A percentile compares a stretch with the other conserved stretches of the same genome.
Conservation (phyloP, 2,113 vertebrate species). For the Calidris pugnax region DNA sequence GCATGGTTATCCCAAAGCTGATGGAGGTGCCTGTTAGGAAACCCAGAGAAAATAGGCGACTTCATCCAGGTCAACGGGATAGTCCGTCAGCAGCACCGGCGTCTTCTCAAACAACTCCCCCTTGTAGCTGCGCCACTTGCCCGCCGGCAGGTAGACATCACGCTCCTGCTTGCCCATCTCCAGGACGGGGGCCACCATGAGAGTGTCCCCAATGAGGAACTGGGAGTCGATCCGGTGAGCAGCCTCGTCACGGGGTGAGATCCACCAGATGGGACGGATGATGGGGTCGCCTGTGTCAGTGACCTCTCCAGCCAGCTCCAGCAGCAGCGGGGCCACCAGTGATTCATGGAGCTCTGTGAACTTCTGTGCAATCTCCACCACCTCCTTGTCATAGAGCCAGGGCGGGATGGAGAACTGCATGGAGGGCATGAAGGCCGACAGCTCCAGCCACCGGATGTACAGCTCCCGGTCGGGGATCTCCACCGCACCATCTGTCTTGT, state of each 20-base stretch:
- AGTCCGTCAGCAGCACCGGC: slow-evolving; percentile 80
- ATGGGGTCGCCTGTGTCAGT: slow-evolving; percentile 91
- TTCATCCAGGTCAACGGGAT: slow-evolving; percentile 91
- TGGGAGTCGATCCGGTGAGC: slow-evolving; percentile 93
- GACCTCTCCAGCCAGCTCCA: slow-evolving; percentile 91
- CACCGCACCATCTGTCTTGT: background rate
- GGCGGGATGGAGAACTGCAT: slow-evolving; percentile 98
- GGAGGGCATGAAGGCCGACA: slow-evolving; percentile 92
- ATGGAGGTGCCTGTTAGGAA: background rate
- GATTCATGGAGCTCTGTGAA: slow-evolving; percentile 89
- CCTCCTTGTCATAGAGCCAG: slow-evolving; percentile 91
- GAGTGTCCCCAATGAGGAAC: slow-evolving; percentile 95
- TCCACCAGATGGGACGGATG: slow-evolving; percentile 94
- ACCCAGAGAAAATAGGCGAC: slow-evolving; percentile 91
- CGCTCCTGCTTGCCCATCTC: slow-evolving; percentile 93
- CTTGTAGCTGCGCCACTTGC: slow-evolving; percentile 95
- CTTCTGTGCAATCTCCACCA: slow-evolving; percentile 90
- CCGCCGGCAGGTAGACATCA: slow-evolving; percentile 91
- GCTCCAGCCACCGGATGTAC: background rate
- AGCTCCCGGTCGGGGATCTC: background rate
- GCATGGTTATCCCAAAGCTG: slow-evolving; percentile 16
- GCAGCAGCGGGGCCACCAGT: slow-evolving; percentile 88
- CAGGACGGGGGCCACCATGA: slow-evolving; percentile 94
- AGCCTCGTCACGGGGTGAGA: slow-evolving; percentile 85
- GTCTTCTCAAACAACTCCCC: background rate